These are phyloP conservation scores for Samia ricini DNA, from an alignment of 1,140 invertebrate species.

Conservation along the genomic window DNA sequence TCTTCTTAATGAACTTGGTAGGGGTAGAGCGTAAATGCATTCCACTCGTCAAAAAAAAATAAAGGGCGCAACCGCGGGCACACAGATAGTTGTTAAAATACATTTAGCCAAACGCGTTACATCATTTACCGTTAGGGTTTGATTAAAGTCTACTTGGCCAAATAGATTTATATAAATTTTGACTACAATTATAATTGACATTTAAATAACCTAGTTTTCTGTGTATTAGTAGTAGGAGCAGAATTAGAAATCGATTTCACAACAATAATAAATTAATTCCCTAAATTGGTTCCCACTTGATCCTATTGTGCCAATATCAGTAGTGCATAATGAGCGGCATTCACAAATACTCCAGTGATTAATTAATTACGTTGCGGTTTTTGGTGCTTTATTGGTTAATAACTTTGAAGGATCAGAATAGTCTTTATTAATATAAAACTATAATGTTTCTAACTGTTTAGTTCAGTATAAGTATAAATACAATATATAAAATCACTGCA, in stretches of 20 bases:
- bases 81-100: too few relatives aligned
- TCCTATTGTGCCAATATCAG: conserved; percentile 25
- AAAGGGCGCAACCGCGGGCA: too few relatives aligned
- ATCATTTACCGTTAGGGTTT: too few relatives aligned
- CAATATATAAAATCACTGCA: background rate
- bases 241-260: background rate
- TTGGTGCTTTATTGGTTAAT: background rate
- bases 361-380: conserved; percentile 5
- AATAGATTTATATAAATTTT: too few relatives aligned
- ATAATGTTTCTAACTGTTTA: background rate
- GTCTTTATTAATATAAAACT: background rate
- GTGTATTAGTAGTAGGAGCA: background rate
- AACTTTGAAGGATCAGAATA: background rate
- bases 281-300: conserved; percentile 27
- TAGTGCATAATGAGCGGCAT: conserved; percentile 11
- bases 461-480: background rate
- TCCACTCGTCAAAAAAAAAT: too few relatives aligned
- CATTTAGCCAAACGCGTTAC: too few relatives aligned
- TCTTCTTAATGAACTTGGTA: too few relatives aligned
- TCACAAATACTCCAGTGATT: conserved; percentile 12
- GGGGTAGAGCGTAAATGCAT: too few relatives aligned
- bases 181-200: background rate
- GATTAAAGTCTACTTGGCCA: too few relatives aligned
- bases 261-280: conserved; percentile 24
- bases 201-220: background rate